Base-by-base conservation (phyloP, 2,113 vertebrate genomes). In the Nycticebus coucang region DNA sequence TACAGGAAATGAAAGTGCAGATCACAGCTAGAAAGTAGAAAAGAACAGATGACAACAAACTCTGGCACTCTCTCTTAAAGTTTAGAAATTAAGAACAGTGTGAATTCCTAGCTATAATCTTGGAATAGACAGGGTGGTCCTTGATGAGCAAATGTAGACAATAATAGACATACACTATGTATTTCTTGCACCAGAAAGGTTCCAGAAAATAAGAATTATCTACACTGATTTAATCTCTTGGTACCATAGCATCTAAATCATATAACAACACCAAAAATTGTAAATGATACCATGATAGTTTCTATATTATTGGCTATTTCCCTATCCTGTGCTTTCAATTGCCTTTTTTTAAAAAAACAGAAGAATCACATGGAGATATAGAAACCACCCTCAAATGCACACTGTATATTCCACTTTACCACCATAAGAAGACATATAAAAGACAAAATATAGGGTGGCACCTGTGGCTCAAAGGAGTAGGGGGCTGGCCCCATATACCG, bases 211-310 rank as follows among this genome's bases (percentile, higher is more conserved):
- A 62, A 79, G 17, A 89, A 13, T 88, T 45, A 90, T 18, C n/a
- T 62, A 35, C 13, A 45, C 5, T 87, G 55, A 89, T 55, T 81
- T 85, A 87, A 85, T 95, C 37, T 95, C 37, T 64, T 85, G 17
- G 15, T 77, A 91, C 4, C 30, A 93, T 5, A 10, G 35, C 4
- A 94, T 53, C 33, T 80, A 94, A 83, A 78, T 78, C 17, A 87
- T 92, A 87, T 3, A 89, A 89, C 14, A 83, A 85, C 50, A 95
- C 11, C 86, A 21, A 88, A 94, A 74, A 74, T 24, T 77, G 77
- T 68, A 79, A 92, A 87, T 7, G 33, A 41, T 91, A 89, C 60
- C 45, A 69, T 60, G 26, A 92, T 22, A 80, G 7, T 53, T 85
- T 85, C 50, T 91, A 66, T 85, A 45, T 81, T 84, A 89, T 35